Base-by-base conservation (phyloP, 2,113 vertebrate species). In the Amphiprion ocellaris region DNA sequence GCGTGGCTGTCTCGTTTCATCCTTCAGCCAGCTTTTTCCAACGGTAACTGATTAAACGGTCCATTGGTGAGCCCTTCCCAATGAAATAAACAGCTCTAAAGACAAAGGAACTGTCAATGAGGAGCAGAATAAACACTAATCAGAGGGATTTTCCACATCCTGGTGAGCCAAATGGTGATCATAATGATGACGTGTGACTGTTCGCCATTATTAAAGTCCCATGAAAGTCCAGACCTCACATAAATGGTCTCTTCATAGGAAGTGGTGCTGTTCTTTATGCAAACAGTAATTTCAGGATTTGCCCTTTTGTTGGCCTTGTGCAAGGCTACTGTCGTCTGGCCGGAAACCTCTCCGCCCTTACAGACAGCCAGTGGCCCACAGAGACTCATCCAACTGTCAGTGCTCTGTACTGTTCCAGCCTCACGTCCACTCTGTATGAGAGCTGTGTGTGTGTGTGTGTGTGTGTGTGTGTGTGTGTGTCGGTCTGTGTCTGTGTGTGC, bases 361-460 rank as follows among this genome's bases (percentile, higher is more conserved):
- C 90, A 84, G 73, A 89, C 85, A 87, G 87, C 82, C 87, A 26
- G 77, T 10, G 44, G 88, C 84, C 93, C 90, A 37, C 84, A 70
- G 93, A 92, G 93, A 93, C 87, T 84, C 92, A 92, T 93, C 88
- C 80, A 86, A 84, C 92, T 90, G 90, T 94, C 93, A 92, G 72
- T 86, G 72, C 81, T 74, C 77, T 64, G 74, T 54, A 83, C 84
- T 69, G 86, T 86, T 89, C 82, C 81, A 83, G 47, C 39, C 33
- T 61, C 14, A 10, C 2, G 47, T 85, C 46, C 26, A 46, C 74
- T 69, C 15, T 26, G 54, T 62, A 64, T 82, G 66, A 60, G 73
- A 37, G 62, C 7, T 56, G 47, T 89, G 83, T 75, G 39, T 49
- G 61, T 72, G 77, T 71, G 60, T 52, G 49, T 52, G 49, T 52